These are phyloP conservation scores for Microctenopoma steveboyesi DNA, from an alignment of 2,797 vertebrate genomes.

Conservation along the genomic window DNA sequence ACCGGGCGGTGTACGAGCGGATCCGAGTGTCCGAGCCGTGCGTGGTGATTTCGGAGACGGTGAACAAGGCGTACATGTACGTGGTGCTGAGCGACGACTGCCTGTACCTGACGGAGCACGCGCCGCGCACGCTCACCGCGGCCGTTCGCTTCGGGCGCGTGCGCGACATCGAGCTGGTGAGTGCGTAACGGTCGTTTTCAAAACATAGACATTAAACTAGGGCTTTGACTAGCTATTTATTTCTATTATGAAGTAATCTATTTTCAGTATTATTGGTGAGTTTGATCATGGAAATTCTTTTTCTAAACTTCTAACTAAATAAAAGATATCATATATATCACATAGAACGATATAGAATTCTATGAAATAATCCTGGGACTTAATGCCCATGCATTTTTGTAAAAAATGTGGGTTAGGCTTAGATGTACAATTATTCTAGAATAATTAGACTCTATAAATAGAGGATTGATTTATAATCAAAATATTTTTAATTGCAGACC, in stretches of 20 bases:
- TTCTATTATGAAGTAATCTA: too few species aligned
- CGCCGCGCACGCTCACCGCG: constrained; percentile 77
- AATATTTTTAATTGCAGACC: not conserved
- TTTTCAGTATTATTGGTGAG: too few species aligned
- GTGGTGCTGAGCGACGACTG: constrained; percentile 82
- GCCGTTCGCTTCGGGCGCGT: constrained; percentile 77
- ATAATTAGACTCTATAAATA: not conserved
- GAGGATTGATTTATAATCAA: not conserved
- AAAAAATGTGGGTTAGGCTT: too few species aligned
- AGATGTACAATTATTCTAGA: too few species aligned
- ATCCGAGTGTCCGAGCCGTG: constrained; percentile 83
- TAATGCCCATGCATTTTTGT: too few species aligned
- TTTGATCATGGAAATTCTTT: too few species aligned
- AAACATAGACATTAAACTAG: too few species aligned
- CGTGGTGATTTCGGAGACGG: constrained; percentile 76
- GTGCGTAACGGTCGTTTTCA: constrained; percentile 32
- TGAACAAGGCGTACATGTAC: constrained; percentile 81
- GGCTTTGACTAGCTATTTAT: too few species aligned
- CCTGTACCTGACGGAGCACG: constrained; percentile 83
- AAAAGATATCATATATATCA: too few species aligned
- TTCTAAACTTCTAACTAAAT: too few species aligned
- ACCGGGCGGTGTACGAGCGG: constrained; percentile 76
- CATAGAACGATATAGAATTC: too few species aligned
- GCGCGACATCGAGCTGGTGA: constrained; percentile 84
- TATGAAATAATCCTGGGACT: too few species aligned